These are phyloP conservation scores for Epiperipatus broadwayi DNA, from an alignment of 2,888 invertebrate species.

Conservation along the genomic window DNA sequence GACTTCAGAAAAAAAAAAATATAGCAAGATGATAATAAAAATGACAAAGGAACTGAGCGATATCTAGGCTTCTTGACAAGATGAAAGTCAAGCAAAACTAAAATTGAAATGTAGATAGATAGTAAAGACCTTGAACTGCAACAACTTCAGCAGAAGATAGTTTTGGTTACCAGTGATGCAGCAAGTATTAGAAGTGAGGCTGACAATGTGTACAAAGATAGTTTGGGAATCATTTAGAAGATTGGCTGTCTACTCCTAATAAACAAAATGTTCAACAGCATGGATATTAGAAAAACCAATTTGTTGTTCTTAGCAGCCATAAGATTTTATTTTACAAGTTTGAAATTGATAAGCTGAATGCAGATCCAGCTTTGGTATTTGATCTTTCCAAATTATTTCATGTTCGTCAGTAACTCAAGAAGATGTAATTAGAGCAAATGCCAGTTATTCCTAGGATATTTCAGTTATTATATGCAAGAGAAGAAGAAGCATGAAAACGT, in stretches of 20 bases:
- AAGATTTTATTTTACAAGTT: conserved; percentile 94
- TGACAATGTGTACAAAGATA: conserved; percentile 44
- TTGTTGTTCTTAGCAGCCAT: conserved; percentile 84
- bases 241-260: conserved; percentile 85
- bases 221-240: conserved; percentile 46
- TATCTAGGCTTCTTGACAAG: conserved; percentile 53
- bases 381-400: conserved; percentile 92
- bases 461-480: conserved; percentile 85
- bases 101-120: conserved; percentile 84
- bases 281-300: conserved; percentile 93
- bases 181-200: conserved; percentile 67
- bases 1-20: conserved; percentile 82
- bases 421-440: conserved; percentile 95
- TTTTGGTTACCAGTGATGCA: conserved; percentile 59
- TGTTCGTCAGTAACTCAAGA: conserved; percentile 96
- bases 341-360: conserved; percentile 79
- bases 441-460: conserved; percentile 98
- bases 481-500: conserved; percentile 50
- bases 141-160: conserved; percentile 57
- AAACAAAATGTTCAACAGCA: conserved; percentile 85
- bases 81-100: conserved; percentile 53
- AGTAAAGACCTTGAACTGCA: conserved; percentile 92
- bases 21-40: conserved; percentile 62
- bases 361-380: conserved; percentile 79
- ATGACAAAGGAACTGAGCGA: conserved; percentile 71